Conservation (phyloP, 2,113 vertebrate genomes). For the Dipodomys stephensi region DNA sequence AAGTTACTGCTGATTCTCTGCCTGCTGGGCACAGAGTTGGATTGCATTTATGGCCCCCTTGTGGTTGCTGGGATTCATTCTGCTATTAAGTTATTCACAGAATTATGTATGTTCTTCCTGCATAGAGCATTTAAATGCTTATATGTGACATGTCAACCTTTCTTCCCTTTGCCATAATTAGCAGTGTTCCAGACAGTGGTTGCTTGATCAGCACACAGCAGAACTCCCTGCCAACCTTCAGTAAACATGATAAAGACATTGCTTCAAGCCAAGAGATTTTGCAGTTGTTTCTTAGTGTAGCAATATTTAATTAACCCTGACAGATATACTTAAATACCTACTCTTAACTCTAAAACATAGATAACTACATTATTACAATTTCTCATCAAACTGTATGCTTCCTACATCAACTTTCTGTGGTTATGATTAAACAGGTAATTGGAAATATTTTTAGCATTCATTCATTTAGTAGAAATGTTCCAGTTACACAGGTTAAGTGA, state of each 20-base stretch:
- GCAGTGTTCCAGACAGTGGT: background rate
- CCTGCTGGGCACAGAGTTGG: background rate
- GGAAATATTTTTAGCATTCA: background rate
- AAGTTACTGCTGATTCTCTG: background rate
- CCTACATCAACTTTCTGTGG: background rate
- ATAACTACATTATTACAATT: background rate
- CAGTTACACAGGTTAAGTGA: background rate
- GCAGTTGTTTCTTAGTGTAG: background rate
- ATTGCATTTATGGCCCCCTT: background rate
- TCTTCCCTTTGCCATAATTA: background rate
- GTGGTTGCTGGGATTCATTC: background rate
- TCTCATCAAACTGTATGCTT: background rate
- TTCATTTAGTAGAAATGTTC: background rate
- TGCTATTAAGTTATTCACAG: background rate
- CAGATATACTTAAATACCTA: background rate
- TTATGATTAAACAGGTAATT: slow-evolving; percentile 7
- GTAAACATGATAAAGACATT: background rate
- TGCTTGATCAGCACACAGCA: background rate
- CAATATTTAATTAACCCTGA: background rate
- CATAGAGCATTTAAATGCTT: background rate
- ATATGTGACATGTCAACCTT: background rate
- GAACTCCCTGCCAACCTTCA: background rate
- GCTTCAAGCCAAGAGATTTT: background rate
- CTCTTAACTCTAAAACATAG: background rate
- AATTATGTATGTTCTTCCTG: background rate